Conservation (phyloP, 1,140 invertebrate species). For the Ceratoteleas bidentatus region DNA sequence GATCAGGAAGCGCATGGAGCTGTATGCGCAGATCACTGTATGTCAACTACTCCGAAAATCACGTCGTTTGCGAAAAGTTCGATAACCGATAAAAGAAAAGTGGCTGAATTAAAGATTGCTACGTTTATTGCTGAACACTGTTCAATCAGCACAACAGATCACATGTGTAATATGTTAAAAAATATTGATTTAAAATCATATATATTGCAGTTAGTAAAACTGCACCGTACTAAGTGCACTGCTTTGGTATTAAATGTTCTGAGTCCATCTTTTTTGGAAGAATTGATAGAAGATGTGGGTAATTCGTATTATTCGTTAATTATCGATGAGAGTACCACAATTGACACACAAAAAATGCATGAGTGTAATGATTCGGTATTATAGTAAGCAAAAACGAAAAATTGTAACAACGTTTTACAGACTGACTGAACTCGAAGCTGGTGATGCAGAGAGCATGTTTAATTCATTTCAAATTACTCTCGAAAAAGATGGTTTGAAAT, state of each 20-base stretch:
- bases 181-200: constrained; percentile 8
- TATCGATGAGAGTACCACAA: constrained; percentile 69
- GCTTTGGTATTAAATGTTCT: constrained; percentile 71
- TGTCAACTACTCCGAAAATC: neutral
- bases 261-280: constrained; percentile 65
- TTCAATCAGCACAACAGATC: neutral
- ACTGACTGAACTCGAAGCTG: constrained; percentile 56
- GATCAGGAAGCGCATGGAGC: neutral
- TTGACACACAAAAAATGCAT: constrained; percentile 67
- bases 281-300: constrained; percentile 67
- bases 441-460: constrained; percentile 65
- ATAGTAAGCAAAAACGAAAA: constrained; percentile 18
- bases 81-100: neutral
- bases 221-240: constrained; percentile 50
- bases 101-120: constrained; percentile 3
- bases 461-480: constrained; percentile 60
- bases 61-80: neutral
- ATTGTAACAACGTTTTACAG: constrained; percentile 64
- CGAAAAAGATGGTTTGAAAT: constrained; percentile 45
- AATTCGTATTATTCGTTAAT: constrained; percentile 69
- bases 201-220: neutral
- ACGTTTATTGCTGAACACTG: constrained; percentile 17
- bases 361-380: constrained; percentile 41
- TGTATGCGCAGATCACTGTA: neutral
- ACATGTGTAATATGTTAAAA: constrained; percentile 1